A percentile compares a stretch with the other conserved stretches of the same genome.
Conservation (phyloP, 2,888 invertebrate species). For the Pseudococcus jackbeardsleyi region DNA sequence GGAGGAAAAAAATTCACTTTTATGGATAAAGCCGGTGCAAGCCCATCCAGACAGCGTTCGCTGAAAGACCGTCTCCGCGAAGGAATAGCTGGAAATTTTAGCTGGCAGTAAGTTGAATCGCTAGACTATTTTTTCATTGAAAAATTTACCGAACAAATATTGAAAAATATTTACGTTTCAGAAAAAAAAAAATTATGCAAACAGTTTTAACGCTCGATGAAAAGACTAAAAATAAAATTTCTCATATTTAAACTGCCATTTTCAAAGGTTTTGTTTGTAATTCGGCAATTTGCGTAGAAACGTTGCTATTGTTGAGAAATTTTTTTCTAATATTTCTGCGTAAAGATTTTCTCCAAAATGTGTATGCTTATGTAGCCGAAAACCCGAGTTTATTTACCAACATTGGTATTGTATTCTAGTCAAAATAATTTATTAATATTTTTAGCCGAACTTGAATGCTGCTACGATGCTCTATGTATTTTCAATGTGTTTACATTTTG, state of each 20-base stretch:
- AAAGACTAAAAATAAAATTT: constrained; percentile 13
- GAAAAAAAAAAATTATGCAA: constrained; percentile 2
- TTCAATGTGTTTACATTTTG: not conserved
- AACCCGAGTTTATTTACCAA: not conserved
- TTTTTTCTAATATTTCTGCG: not conserved
- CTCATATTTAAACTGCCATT: not conserved
- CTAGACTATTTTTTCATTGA: constrained; percentile 2
- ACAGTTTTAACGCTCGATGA: constrained; percentile 14
- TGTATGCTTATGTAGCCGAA: not conserved
- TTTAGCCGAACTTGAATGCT: not conserved
- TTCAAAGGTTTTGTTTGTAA: constrained; percentile 11
- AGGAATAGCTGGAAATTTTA: constrained; percentile 83
- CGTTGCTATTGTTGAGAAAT: not conserved
- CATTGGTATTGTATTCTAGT: not conserved
- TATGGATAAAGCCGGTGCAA: constrained; percentile 68
- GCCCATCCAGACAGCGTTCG: constrained; percentile 81
- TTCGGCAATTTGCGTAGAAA: constrained; percentile 14
- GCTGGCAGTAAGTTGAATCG: constrained; percentile 84
- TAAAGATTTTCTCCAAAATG: not conserved
- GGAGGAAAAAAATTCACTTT: not conserved
- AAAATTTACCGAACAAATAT: not conserved
- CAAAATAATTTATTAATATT: not conserved
- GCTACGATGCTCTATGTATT: not conserved
- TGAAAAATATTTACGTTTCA: not conserved
- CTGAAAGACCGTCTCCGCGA: constrained; percentile 84